Percentiles rank a stretch among this genome's conserved stretches.
Conservation (phyloP, 2,797 vertebrate species). For the Poecilia velifera region DNA sequence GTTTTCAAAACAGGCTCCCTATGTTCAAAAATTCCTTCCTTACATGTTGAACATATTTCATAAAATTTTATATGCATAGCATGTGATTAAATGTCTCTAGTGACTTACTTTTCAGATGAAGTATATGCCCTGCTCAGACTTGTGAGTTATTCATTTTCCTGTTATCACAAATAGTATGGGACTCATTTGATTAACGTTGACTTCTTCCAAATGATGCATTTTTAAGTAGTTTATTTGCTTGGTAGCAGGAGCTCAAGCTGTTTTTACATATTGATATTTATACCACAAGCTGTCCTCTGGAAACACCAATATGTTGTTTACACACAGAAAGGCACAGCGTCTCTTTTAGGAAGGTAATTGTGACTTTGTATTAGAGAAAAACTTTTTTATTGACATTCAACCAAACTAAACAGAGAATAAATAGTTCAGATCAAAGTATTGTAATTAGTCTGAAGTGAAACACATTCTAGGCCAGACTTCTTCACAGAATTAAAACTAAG, state of each 20-base stretch:
- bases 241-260: constrained; percentile 61
- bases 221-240: constrained; percentile 57
- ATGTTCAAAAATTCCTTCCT: not conserved
- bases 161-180: constrained; percentile 48
- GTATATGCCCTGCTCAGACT: constrained; percentile 14
- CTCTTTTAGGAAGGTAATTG: constrained; percentile 8
- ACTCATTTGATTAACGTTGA: constrained; percentile 53
- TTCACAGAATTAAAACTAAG: constrained; percentile 34
- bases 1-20: not conserved
- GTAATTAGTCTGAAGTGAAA: constrained; percentile 23
- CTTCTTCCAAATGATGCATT: constrained; percentile 41
- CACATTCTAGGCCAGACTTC: constrained; percentile 22
- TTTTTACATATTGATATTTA: constrained; percentile 46
- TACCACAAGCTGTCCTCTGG: constrained; percentile 56
- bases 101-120: constrained; percentile 6
- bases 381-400: not conserved
- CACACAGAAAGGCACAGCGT: constrained; percentile 7
- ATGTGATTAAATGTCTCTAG: not conserved
- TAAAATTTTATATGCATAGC: not conserved
- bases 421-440: constrained; percentile 11
- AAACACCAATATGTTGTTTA: constrained; percentile 29
- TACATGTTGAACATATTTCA: not conserved
- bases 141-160: constrained; percentile 31
- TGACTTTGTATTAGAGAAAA: constrained; percentile 11
- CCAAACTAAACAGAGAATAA: constrained; percentile 5